These are phyloP conservation scores for Cyphotilapia sp. DNA, from an alignment of 2,113 vertebrate species.

Conservation along the genomic window DNA sequence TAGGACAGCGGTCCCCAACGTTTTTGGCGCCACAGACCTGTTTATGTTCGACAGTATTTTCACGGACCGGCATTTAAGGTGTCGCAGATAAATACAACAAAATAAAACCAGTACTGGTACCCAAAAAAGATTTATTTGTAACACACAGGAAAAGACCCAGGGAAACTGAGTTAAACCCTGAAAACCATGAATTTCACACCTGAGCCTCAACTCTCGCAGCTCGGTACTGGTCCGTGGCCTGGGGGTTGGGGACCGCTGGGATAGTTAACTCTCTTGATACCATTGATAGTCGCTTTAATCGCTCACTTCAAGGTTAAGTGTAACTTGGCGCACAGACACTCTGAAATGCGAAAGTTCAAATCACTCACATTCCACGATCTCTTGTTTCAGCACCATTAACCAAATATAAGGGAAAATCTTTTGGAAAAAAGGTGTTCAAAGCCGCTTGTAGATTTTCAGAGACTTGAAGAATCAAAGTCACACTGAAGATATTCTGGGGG, in stretches of 20 bases:
- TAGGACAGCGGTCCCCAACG: background rate
- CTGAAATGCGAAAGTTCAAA: accelerated
- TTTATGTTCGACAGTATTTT: background rate
- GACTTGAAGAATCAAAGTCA: background rate
- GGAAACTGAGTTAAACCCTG: background rate
- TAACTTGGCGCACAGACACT: accelerated
- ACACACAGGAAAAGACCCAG: background rate
- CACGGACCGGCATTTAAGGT: accelerated
- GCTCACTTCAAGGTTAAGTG: background rate
- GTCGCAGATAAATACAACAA: accelerated
- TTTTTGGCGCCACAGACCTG: background rate
- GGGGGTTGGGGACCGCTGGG: background rate
- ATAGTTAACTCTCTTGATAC: accelerated
- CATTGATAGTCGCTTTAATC: accelerated
- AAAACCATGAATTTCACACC: background rate
- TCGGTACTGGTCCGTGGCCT: accelerated
- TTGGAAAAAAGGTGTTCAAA: accelerated
- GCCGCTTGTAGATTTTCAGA: background rate
- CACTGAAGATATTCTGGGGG: background rate
- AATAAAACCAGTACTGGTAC: background rate
- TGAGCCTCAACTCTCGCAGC: background rate
- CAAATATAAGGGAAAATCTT: background rate
- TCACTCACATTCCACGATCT: accelerated
- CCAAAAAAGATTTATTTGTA: accelerated
- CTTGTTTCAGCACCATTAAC: background rate